Evolutionary conservation across 35 echinoderm and acorn worm species (phyloP).

Genomic region (Amphiura filiformis): DNA sequence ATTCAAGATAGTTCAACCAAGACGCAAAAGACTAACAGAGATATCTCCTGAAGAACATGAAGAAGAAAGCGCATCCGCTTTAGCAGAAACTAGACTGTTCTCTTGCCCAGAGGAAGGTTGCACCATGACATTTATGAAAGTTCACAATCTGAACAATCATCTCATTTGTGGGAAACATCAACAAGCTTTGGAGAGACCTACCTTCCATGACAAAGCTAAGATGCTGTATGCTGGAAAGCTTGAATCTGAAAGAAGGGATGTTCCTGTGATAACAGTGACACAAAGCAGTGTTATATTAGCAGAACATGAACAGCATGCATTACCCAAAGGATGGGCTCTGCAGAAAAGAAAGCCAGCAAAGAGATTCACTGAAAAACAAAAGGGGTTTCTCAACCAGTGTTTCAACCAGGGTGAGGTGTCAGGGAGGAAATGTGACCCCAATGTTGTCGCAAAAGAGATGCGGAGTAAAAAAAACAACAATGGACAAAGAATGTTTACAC

Average conservation of each 20-base stretch:
- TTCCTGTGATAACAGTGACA: too few relatives aligned
- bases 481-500: neutral
- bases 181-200: neutral
- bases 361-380: conserved; percentile 10
- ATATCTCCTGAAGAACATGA: neutral
- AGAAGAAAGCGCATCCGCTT: neutral
- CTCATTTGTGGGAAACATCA: neutral
- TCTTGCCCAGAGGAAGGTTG: neutral
- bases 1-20: neutral
- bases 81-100: neutral
- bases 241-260: too few relatives aligned
- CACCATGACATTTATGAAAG: neutral
- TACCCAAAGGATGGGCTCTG: too few relatives aligned
- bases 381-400: neutral
- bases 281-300: too few relatives aligned
- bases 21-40: neutral
- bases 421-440: neutral
- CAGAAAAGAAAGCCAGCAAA: neutral
- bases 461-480: neutral
- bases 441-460: conserved; percentile 30
- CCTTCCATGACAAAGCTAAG: too few relatives aligned
- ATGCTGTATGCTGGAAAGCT: too few relatives aligned
- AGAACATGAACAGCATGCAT: too few relatives aligned
- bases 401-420: neutral
- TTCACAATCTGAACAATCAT: neutral